Base-by-base conservation (phyloP, 2,888 invertebrate species). In the Eristalis pertinax region DNA sequence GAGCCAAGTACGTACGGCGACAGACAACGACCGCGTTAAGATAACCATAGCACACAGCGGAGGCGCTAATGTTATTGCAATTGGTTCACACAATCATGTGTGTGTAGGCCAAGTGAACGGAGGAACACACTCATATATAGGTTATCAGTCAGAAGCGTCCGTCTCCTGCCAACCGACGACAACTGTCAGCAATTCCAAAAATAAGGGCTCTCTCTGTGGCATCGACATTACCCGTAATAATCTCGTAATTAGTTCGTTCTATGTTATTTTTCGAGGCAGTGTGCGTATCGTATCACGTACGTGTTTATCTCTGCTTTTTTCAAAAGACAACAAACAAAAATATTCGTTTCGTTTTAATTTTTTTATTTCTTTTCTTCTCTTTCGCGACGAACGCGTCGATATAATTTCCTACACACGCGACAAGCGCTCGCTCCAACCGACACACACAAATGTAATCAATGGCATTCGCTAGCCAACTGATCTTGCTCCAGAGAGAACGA, bases 391-490 rank as follows among this genome's bases (percentile, higher is more conserved):
- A 82, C 78, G 74, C 82, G 82, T 22, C 77, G 82, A 86, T 68
- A 72, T 73, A 13, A 10, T 62, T 50, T 50, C 50, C 50, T 50
- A 50, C 50, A 67, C 15, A 86, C 86, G 75, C 43, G 26, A 64
- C 10, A 35, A 65, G 41, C 58, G 69, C 24, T 69, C 50, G 60
- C 11, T 70, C 38, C 56, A 26, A 60, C 86, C 86, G 83, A 72
- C 62, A 83, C 50, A 83, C 83, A 78, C 26, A 72, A 29, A 86
- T 78, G 78, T 79, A 79, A 75, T 79, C 79, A 84, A 80, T 80
- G 87, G 79, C 87, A 74, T 84, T 79, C 87, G 87, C 72, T 68
- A 79, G 87, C 79, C 87, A 72, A 87, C 79, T 82, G 82, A 87
- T 87, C 87, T 72, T 38, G 68, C 76, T 87, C 87, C 79, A 79